Conservation (phyloP, 1,140 invertebrate genomes). For the Gonioctena quinquepunctata region DNA sequence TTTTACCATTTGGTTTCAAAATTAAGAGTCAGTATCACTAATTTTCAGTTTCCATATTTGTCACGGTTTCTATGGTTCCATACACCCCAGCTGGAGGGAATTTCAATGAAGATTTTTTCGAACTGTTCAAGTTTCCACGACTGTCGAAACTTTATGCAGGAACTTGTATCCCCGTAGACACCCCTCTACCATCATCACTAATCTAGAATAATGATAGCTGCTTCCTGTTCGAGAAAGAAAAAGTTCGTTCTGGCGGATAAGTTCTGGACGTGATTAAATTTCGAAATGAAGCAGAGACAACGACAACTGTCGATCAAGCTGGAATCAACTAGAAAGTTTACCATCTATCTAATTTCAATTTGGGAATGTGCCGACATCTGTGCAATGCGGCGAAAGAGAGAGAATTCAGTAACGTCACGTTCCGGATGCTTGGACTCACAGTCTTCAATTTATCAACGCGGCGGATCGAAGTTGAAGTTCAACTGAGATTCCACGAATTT, state of each 20-base stretch:
- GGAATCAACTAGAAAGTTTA: background rate
- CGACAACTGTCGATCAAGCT: background rate
- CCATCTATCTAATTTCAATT: background rate
- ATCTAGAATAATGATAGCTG: background rate
- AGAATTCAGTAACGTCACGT: background rate
- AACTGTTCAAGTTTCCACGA: no score
- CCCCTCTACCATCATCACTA: background rate
- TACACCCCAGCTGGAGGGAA: no score
- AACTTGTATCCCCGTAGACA: background rate
- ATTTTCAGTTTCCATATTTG: no score
- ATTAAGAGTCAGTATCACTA: no score
- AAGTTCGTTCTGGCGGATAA: background rate
- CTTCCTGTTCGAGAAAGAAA: background rate
- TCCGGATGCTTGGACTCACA: background rate
- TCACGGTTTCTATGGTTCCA: no score
- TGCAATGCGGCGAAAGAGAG: background rate
- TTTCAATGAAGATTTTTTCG: no score
- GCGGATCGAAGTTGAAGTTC: no score
- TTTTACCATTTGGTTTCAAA: no score
- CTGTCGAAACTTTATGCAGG: no score
- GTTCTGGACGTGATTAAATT: background rate
- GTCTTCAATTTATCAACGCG: background rate
- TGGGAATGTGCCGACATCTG: background rate
- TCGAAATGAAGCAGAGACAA: background rate
- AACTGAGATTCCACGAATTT: no score